Base-by-base conservation (phyloP, 2,113 vertebrate genomes). In the Trochalopteron elliotii region DNA sequence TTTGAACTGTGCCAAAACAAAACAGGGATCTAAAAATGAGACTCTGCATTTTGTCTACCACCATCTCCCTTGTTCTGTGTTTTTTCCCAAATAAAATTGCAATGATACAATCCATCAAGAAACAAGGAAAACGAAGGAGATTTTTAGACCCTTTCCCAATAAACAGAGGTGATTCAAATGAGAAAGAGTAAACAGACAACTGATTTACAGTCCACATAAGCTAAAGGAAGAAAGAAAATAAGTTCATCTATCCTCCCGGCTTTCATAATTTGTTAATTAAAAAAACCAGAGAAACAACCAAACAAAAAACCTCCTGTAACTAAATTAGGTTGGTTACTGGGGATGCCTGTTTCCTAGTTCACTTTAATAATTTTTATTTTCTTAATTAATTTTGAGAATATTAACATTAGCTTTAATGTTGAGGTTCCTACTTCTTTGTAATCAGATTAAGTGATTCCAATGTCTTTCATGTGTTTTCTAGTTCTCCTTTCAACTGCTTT, bases 371-470 rank as follows among this genome's bases (percentile, higher is more conserved):
- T 86, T 93, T 95, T 93, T 76, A 82, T 87, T 88, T 76, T 94
- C 53, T 89, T 95, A 95, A 95, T 95, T 95, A 90, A 74, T 91
- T 94, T 90, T 94, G 44, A 91, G 78, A 94, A 61, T 87, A 95
- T 86, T 94, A 94, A 77, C 30, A 21, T 88, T 53, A 67, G 45
- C 82, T 93, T 93, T 97, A 84, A 93, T 88, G 88, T 88, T 83
- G 68, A 90, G 53, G 70, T 91, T 93, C 15, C 72, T 83, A 55
- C 42, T 80, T 74, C 91, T 96, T 86, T 90, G 71, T 94, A 94
- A 88, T 86, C 75, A 91, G 78, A 91, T 90, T 85, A 91, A 91
- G 80, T 56, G 47, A 90, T 88, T 95, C 81, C 82, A 91, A 77
- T 50, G 90, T 80, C 94, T 96, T 96, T 96, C 78, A 92, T 92